A percentile compares a stretch with the other conserved stretches of the same genome.
These are phyloP conservation scores for Stegophylla sp. DNA, from an alignment of 2,888 invertebrate genomes.

Conservation along the genomic window DNA sequence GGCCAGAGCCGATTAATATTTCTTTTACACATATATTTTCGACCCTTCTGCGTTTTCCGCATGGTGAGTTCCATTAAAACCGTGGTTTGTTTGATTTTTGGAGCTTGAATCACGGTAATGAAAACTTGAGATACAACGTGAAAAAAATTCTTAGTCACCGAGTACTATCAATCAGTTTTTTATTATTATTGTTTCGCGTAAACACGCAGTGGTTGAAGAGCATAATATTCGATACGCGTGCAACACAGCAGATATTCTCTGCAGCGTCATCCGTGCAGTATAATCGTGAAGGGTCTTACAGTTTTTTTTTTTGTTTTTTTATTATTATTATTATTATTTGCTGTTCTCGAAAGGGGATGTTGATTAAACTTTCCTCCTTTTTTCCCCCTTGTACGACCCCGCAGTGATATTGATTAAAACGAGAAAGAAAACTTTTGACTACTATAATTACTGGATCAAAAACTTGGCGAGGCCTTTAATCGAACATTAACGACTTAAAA, in stretches of 20 bases:
- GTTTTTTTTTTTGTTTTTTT: neutral
- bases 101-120: no score
- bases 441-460: slow-evolving; percentile 27
- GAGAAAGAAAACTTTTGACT: slow-evolving; percentile 20
- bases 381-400: no score
- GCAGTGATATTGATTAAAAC: slow-evolving; percentile 16
- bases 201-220: neutral
- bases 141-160: neutral
- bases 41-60: no score
- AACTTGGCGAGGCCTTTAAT: slow-evolving; percentile 14
- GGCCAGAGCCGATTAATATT: no score
- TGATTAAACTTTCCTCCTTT: slow-evolving; percentile 20
- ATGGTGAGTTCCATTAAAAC: no score
- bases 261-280: neutral
- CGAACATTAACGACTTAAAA: slow-evolving; percentile 22
- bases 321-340: no score
- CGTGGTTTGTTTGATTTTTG: no score
- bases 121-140: no score
- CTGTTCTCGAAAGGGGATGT: neutral
- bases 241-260: no score
- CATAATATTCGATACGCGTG: no score
- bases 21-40: no score
- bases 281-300: neutral
- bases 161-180: neutral
- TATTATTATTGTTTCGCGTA: neutral